phyloP scores from a whole-genome alignment of 2,113 vertebrate species.

The Aldabrachelys gigantea region DNA sequence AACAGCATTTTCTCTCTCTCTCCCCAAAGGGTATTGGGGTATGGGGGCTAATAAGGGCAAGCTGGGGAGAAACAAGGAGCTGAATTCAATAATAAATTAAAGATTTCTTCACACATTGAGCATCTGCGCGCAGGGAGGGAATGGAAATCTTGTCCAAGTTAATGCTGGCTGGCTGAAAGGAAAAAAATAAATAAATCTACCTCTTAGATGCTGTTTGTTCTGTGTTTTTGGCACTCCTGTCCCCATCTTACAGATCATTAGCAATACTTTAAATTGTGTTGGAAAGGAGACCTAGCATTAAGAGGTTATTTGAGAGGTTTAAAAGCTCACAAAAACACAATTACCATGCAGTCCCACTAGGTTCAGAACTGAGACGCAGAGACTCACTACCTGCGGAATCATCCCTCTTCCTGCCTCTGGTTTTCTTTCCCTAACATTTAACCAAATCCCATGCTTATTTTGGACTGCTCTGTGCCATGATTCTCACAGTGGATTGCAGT shows the following conservation, averaged over 20 bases:
- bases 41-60: background rate
- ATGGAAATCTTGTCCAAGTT: conserved; percentile 22
- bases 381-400: background rate
- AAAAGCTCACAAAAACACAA: background rate
- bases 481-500: background rate
- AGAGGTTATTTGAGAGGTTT: background rate
- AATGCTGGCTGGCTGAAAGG: conserved; percentile 47
- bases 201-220: conserved; percentile 26
- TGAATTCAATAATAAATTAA: background rate
- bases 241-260: background rate
- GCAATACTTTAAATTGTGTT: background rate
- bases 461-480: background rate
- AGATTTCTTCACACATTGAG: conserved; percentile 6
- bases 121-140: background rate
- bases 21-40: background rate
- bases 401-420: background rate
- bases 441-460: background rate
- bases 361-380: background rate
- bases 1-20: background rate
- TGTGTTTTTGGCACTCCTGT: background rate
- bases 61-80: background rate
- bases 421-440: background rate
- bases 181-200: conserved; percentile 12
- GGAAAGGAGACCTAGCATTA: conserved; percentile 25
- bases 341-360: background rate